Evolutionary conservation across 2,797 vertebrate species (phyloP), one percentile per base, ranked within the genome.

Genomic region (Anguilla marmorata): DNA sequence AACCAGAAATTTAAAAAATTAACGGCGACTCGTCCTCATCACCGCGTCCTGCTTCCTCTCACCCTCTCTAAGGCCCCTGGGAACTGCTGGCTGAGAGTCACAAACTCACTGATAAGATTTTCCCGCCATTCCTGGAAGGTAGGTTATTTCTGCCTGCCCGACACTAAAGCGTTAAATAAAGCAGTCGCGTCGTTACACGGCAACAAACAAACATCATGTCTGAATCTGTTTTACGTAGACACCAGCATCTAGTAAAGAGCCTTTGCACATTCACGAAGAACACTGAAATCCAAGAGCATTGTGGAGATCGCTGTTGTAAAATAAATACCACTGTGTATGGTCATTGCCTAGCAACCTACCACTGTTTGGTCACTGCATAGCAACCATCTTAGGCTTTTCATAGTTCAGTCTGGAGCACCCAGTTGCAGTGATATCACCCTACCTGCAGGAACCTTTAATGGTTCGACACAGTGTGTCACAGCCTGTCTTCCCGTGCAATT

Each of bases 111-210:
- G 94, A 95, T 58, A 88, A 12, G 0, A 87, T 94, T 30, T 96
- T 96, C 85, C 84, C 72, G 45, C 86, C 85, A n/a, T 96, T 96
- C 88, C 60, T 96, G 27, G 93, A 94, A 92, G 95, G 96, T 97
- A 90, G 87, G 84, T 85, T 82, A 4, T 3, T 76, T 72, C 21
- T 33, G 72, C 48, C 30, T 24, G 50, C 2, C 41, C 24, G 86
- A 16, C 90, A 2, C 33, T 2, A 9, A 87, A 21, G 21, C 21
- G 27, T 21, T 52, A 11, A 24, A 6, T 33, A 21, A 45, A 48
- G 27, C 30, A 33, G 11, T 33, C 12, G 30, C 11, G 24, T n/a
- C 60, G n/a, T 66, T 69, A 86, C 21, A 63, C 33, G 3, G 85
- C 37, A 24, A 9, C 7, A 45, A 86, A 19, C 41, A 63, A 4